Conservation (phyloP, 1,140 invertebrate species). For the Mya arenaria region DNA sequence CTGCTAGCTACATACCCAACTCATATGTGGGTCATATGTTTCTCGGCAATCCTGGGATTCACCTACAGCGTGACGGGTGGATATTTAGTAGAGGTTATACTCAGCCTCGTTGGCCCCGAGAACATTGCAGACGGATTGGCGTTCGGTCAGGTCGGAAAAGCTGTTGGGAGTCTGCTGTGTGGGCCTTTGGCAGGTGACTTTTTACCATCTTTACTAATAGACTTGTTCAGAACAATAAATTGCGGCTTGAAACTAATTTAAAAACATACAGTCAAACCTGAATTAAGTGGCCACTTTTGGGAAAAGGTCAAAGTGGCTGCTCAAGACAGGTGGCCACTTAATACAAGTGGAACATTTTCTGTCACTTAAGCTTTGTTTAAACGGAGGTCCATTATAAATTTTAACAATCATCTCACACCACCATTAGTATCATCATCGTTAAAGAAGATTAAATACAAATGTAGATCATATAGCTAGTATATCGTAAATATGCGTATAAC, state of each 20-base stretch:
- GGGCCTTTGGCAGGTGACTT: slow-evolving; percentile 35
- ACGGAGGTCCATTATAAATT: no score
- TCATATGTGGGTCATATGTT: not conserved
- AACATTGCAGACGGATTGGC: slow-evolving; percentile 33
- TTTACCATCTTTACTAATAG: not conserved
- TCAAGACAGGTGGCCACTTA: no score
- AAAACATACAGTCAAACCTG: not conserved
- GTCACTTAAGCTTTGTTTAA: no score
- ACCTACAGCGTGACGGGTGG: slow-evolving; percentile 38
- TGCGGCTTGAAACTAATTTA: not conserved
- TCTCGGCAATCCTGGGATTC: not conserved
- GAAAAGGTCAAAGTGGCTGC: no score
- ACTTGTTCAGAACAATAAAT: not conserved
- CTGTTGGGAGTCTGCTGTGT: not conserved
- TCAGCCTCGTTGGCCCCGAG: slow-evolving; percentile 13
- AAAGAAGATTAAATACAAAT: no score
- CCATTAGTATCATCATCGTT: no score
- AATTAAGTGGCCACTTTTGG: no score
- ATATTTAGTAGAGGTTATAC: slow-evolving; percentile 12
- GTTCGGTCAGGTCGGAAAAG: slow-evolving; percentile 29
- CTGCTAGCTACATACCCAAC: not conserved
- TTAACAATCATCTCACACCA: no score
- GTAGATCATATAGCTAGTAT: no score
- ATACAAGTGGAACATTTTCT: no score
- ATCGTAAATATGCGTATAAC: no score